Evolutionary conservation across 2,888 invertebrate genomes (phyloP).

Genomic region (Doris montereyensis): DNA sequence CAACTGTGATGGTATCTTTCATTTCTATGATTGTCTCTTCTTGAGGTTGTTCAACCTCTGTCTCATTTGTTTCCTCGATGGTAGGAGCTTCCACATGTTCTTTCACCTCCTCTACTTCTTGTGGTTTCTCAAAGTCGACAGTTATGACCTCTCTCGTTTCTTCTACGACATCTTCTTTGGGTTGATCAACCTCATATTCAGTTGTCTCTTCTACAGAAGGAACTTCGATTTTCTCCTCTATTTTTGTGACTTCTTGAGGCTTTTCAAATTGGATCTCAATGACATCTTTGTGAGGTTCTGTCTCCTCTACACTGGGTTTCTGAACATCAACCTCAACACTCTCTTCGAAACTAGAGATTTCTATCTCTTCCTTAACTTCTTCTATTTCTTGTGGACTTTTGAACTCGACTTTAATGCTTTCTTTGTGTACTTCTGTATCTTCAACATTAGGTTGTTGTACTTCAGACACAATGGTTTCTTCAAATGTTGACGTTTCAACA

Average conservation of each 20-base stretch:
- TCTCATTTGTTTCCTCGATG: constrained; percentile 31
- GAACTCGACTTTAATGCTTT: constrained; percentile 34
- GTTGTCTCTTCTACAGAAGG: not conserved
- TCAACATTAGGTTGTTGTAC: not conserved
- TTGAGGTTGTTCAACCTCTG: constrained; percentile 38
- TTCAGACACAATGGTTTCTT: not conserved
- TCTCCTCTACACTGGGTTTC: constrained; percentile 40
- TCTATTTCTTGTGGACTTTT: constrained; percentile 22
- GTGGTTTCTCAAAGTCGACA: constrained; percentile 31
- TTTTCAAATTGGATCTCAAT: constrained; percentile 21
- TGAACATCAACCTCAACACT: constrained; percentile 40
- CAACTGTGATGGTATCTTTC: constrained; percentile 41
- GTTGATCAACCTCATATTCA: constrained; percentile 39
- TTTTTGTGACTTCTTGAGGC: constrained; percentile 6
- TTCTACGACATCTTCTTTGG: constrained; percentile 39
- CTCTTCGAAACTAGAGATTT: constrained; percentile 30
- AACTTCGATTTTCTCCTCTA: constrained; percentile 20
- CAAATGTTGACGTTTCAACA: not conserved
- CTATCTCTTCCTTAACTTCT: constrained; percentile 32
- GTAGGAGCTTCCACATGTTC: constrained; percentile 35
- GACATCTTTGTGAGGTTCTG: constrained; percentile 38
- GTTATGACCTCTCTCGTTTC: constrained; percentile 43
- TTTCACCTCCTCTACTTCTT: constrained; percentile 32
- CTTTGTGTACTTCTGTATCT: constrained; percentile 29
- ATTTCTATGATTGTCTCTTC: constrained; percentile 39